These are phyloP conservation scores for Antheraea yamamai DNA, from an alignment of 2,888 invertebrate species.

Conservation along the genomic window DNA sequence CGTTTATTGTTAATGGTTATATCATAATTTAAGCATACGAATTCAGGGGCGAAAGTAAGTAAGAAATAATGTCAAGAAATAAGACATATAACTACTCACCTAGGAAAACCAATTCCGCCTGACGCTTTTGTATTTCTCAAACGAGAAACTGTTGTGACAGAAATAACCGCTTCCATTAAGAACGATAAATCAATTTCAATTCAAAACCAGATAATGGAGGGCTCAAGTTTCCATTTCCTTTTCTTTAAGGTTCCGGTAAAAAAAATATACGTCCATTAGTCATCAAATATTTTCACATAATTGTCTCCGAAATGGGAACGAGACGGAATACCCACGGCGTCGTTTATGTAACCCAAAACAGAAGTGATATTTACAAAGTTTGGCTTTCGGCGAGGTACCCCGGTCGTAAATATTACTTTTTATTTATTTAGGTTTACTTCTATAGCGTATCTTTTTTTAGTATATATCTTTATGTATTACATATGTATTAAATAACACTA, in stretches of 20 bases:
- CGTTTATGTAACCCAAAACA: constrained; percentile 21
- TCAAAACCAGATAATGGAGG: constrained; percentile 18
- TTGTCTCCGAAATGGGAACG: constrained; percentile 24
- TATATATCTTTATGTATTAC: background rate
- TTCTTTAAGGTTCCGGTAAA: constrained; percentile 28
- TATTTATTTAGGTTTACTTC: background rate
- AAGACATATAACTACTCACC: background rate
- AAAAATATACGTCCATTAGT: constrained; percentile 34
- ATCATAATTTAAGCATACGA: no score
- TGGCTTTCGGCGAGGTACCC: background rate
- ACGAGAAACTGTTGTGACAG: background rate
- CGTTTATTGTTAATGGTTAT: no score
- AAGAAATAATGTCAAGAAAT: background rate
- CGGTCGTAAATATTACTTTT: background rate
- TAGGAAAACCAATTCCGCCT: background rate
- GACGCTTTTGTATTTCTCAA: background rate
- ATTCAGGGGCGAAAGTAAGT: no score
- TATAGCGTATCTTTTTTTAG: background rate
- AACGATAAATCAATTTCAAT: constrained; percentile 14
- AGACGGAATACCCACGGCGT: constrained; percentile 22
- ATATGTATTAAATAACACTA: background rate
- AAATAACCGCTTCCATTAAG: constrained; percentile 5
- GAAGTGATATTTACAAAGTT: constrained; percentile 22
- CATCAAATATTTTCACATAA: constrained; percentile 25
- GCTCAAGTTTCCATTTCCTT: constrained; percentile 26